Percentiles rank a stretch among this genome's conserved stretches.
Evolutionary conservation across 2,888 invertebrate species (phyloP).

Genomic region (Parapristionchus giblindavisi): DNA sequence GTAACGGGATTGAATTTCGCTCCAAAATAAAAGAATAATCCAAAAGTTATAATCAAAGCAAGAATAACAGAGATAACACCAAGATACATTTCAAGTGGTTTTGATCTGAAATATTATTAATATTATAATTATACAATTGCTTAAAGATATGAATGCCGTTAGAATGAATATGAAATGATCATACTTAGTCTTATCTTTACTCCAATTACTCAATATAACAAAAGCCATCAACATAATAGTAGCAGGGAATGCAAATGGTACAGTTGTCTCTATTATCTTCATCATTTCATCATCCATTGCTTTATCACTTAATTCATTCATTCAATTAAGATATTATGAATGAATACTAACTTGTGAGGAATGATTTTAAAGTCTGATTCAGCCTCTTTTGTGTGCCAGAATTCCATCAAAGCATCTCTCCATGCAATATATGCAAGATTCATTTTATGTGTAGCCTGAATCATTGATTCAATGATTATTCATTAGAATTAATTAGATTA

Average conservation of each 20-base stretch:
- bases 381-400: conserved; percentile 62
- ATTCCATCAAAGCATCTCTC: conserved; percentile 60
- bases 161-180: background rate
- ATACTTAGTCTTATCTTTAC: conserved; percentile 56
- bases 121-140: background rate
- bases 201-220: conserved; percentile 64
- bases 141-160: background rate
- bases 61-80: conserved; percentile 67
- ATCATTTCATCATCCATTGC: conserved; percentile 69
- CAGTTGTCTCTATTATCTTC: conserved; percentile 66
- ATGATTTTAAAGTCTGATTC: conserved; percentile 64
- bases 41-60: conserved; percentile 65
- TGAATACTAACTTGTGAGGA: conserved; percentile 64
- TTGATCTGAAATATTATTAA: conserved; percentile 52
- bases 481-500: background rate
- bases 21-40: conserved; percentile 65
- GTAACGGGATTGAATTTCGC: conserved; percentile 67
- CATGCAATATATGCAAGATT: conserved; percentile 35
- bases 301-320: conserved; percentile 57
- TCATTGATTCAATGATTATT: background rate
- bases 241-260: conserved; percentile 67
- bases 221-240: conserved; percentile 65
- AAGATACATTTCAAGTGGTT: conserved; percentile 67
- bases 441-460: conserved; percentile 9
- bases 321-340: background rate